Evolutionary conservation across 2,113 vertebrate species (phyloP), one percentile per base, ranked within the genome.

Genomic region (Daubentonia madagascariensis): DNA sequence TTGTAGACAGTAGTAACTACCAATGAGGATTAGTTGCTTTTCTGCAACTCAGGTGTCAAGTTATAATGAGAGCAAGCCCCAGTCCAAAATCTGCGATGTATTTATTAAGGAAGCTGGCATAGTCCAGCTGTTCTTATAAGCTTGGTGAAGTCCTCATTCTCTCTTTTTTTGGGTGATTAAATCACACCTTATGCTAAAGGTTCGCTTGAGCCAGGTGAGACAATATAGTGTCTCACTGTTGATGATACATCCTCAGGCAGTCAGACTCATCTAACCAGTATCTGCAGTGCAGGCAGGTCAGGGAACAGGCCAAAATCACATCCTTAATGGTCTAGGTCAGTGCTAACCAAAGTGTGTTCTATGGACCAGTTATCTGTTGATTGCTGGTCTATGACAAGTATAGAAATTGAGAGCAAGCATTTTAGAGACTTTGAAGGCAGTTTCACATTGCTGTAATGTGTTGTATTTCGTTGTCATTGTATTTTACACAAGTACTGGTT

Each of bases 61-160:
- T 89, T 70, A 32, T 68, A 72, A 79, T 88, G 81, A 94, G 81
- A 96, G 81, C 70, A 76, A 91, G 45, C 78, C 80, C 35, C 70
- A 81, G 23, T 8, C 28, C 79, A 84, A 50, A 87, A 67, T 90
- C 57, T 91, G 25, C 35, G 45, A 0, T 65, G 85, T 57, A 48
- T 89, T 83, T 89, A 23, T 73, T 79, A 87, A 79, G 17, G n/a
- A 73, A 81, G 23, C 32, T 40, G 73, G 67, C 68, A 78, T 5
- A 2, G 17, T 30, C 54, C 43, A 54, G 75, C 63, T 86, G 6
- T 72, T 93, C 52, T 40, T 63, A 23, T 17, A 8, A 85, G 28
- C 6, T 32, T 43, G 17, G 4, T 35, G 30, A 73, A 84, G 37
- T 48, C 13, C 9, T 72, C 5, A 35, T 25, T 70, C 45, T 81